Base-by-base conservation (phyloP, 2,888 invertebrate genomes). In the Neoaliturus tenellus region DNA sequence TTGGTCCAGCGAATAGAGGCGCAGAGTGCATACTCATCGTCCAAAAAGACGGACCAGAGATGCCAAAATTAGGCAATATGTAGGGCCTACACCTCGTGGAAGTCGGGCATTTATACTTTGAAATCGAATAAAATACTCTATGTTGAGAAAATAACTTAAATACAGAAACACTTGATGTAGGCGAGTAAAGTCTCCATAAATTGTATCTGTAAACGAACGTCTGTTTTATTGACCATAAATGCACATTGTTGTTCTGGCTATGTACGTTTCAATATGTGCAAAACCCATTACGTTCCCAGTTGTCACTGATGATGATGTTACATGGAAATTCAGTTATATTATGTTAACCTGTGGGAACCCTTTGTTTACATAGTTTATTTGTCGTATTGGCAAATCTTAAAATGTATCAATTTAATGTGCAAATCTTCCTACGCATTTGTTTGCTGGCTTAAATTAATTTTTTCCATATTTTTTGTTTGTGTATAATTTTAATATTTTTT, bases 221-320 rank as follows among this genome's bases (percentile, higher is more conserved):
- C 28, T 62, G 62, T 62, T 62, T 62, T 31, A 62, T 62, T 62
- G 62, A 14, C 62, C 62, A 31, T 62, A 62, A 62, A 62, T 62
- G 31, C 31, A 62, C 25, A 62, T 25, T 20, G 62, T 14, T 51
- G 51, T 51, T 51, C 8, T 62, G 14, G 28, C 62, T 31, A 17
- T 55, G 55, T 62, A 14, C 62, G 31, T 62, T 62, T 62, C 62
- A 62, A 62, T 62, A 62, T 31, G 62, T 28, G 3, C 62, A 28
- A 62, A 6, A 28, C 62, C 28, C 62, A 62, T 20, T 25, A 55
- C 44, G 17, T 2, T n/a, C n/a, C n/a, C n/a, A n/a, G n/a, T n/a
- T n/a, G n/a, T n/a, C n/a, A n/a, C n/a, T n/a, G n/a, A n/a, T n/a
- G n/a, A n/a, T n/a, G n/a, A n/a, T n/a, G n/a, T n/a, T n/a, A n/a